phyloP scores from a whole-genome alignment of 2,888 invertebrate genomes.

The Polietes domitor region DNA sequence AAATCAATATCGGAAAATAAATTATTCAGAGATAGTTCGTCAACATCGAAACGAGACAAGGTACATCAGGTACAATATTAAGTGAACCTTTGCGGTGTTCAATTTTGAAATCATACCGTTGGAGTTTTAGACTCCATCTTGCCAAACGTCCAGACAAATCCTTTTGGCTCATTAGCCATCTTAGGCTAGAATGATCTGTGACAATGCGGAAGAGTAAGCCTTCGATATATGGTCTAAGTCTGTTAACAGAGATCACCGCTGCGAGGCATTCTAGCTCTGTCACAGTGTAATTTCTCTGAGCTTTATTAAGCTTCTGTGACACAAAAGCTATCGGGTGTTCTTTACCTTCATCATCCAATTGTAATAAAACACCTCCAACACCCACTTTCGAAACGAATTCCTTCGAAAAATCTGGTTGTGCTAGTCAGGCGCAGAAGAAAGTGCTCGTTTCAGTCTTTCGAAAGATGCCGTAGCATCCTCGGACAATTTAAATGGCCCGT shows the following conservation, averaged over 20 bases:
- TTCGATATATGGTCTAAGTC: background rate
- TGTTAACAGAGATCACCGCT: background rate
- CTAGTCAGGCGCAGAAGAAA: constrained; percentile 26
- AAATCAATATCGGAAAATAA: background rate
- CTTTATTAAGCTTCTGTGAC: constrained; percentile 28
- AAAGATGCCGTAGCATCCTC: constrained; percentile 28
- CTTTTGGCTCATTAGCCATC: constrained; percentile 18
- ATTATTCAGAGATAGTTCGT: background rate
- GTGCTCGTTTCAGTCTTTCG: constrained; percentile 8
- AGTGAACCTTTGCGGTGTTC: constrained; percentile 35
- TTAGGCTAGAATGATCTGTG: background rate
- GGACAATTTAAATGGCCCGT: background rate
- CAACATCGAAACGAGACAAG: constrained; percentile 35
- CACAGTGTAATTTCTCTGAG: constrained; percentile 25
- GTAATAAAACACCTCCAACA: constrained; percentile 50
- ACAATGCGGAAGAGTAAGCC: background rate
- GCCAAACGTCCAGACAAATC: too few relatives aligned
- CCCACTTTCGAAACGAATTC: constrained; percentile 34
- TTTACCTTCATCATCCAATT: constrained; percentile 42
- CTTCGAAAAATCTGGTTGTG: constrained; percentile 33
- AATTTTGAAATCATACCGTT: constrained; percentile 14
- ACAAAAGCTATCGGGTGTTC: constrained; percentile 38
- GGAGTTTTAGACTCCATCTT: too few relatives aligned
- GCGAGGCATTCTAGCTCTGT: constrained; percentile 3
- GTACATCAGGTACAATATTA: constrained; percentile 29